Base-by-base conservation (phyloP, 2,113 vertebrate genomes). In the Vidua macroura region DNA sequence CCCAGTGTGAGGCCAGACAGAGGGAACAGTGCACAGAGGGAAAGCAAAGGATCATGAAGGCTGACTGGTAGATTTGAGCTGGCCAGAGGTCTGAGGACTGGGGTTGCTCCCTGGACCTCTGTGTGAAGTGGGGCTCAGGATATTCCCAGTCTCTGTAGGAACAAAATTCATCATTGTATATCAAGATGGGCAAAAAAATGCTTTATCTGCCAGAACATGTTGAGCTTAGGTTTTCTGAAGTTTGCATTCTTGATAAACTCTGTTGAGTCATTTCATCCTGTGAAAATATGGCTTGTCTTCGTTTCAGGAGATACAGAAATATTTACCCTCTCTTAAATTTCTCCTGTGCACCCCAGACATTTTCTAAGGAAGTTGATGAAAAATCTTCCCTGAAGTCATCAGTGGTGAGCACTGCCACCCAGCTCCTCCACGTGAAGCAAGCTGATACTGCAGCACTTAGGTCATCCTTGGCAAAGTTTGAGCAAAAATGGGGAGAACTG, bases 401-500 rank as follows among this genome's bases (percentile, higher is more conserved):
- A 0, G 98, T 98, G 27, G 60, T 98, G 44, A 97, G 96, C 66
- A 93, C 97, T 4, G 99, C 98, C n/a, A 96, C 97, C 62, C 98
- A 98, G 81, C 98, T 99, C 83, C 94, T 98, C 41, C 97, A 97
- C 1, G 91, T 99, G 78, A 97, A 97, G n/a, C 98, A 98, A 44
- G 90, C 96, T 3, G 98, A 99, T 27, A 91, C 97, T 9, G 97
- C 98, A 10, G 91, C 81, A 1, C 64, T 99, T 75, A 96, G 96
- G 49, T 94, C 98, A 60, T 97, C 92, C 59, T 94, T 99, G 93
- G 94, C 97, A 56, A 98, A 98, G 59, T 94, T 98, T 23, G 98
- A 99, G 86, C 97, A 98, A 81, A 97, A 97, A 53, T 99, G 99
- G 99, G 97, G 97, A 37, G 31, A 97, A 72, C 96, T 99, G 83